phyloP scores from a whole-genome alignment of 2,888 invertebrate genomes.

The Monochamus alternatus region DNA sequence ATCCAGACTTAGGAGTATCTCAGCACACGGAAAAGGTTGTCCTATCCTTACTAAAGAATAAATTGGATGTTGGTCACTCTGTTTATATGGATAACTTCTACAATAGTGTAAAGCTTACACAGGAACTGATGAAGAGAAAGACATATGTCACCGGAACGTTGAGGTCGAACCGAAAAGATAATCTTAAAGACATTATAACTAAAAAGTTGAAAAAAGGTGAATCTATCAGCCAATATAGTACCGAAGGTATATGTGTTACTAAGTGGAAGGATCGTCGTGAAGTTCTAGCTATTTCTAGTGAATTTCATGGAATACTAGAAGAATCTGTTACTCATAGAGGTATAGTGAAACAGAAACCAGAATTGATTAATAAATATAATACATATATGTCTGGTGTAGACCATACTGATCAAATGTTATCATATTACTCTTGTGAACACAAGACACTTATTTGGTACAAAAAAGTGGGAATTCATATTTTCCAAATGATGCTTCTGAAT shows the following conservation, averaged over 20 bases:
- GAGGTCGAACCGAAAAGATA: constrained; percentile 38
- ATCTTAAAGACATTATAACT: constrained; percentile 40
- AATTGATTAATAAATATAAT: constrained; percentile 46
- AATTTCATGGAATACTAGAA: constrained; percentile 31
- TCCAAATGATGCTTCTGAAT: constrained; percentile 50
- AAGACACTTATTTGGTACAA: constrained; percentile 50
- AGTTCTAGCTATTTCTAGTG: constrained; percentile 46
- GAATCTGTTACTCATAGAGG: constrained; percentile 32
- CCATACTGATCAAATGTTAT: constrained; percentile 44
- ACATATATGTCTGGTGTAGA: constrained; percentile 48
- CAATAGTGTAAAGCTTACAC: constrained; percentile 42
- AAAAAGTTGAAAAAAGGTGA: neutral
- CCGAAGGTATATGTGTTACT: constrained; percentile 45
- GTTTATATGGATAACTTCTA: constrained; percentile 31
- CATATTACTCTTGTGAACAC: constrained; percentile 49
- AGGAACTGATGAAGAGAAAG: constrained; percentile 37
- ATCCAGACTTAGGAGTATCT: too few relatives aligned
- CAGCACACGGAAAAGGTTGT: too few relatives aligned
- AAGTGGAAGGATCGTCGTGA: constrained; percentile 45
- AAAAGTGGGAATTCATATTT: constrained; percentile 40
- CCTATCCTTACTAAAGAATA: too few relatives aligned
- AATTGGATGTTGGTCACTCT: constrained; percentile 17
- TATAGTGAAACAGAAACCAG: constrained; percentile 35
- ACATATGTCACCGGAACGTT: constrained; percentile 47
- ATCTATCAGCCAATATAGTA: too few relatives aligned